These are phyloP conservation scores for Pseudochromis fuscus DNA, from an alignment of 2,797 vertebrate species.

Conservation along the genomic window DNA sequence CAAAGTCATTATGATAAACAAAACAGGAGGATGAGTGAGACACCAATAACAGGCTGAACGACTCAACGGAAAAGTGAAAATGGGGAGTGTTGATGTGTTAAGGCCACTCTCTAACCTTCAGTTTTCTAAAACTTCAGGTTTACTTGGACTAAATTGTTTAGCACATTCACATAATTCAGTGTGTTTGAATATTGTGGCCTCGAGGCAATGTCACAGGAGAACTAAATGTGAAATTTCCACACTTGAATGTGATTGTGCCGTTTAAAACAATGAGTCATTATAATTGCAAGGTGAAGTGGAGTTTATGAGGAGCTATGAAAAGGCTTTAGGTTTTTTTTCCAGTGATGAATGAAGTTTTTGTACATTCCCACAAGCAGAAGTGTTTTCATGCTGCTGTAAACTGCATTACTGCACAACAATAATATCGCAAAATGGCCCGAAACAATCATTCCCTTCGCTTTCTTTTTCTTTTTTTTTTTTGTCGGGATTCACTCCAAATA, in stretches of 20 bases:
- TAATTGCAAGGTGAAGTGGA: background rate
- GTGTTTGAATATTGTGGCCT: background rate
- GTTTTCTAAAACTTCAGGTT: conserved; percentile 4
- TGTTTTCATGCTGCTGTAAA: background rate
- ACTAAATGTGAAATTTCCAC: conserved; percentile 16
- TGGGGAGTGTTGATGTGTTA: no score
- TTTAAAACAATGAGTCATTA: conserved; percentile 5
- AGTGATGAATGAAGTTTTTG: conserved; percentile 4
- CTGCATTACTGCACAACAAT: conserved; percentile 1
- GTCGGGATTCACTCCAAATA: background rate
- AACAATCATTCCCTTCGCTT: background rate
- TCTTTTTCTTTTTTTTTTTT: background rate
- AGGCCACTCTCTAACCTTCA: background rate
- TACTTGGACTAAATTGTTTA: conserved; percentile 5
- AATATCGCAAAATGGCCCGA: background rate
- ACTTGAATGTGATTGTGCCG: conserved; percentile 1
- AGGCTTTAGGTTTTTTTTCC: no score
- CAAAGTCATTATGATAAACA: conserved; percentile 65
- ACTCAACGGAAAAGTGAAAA: rapidly evolving
- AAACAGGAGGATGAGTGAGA: conserved; percentile 30
- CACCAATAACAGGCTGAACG: background rate
- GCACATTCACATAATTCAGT: background rate
- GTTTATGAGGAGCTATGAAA: background rate
- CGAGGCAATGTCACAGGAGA: background rate
- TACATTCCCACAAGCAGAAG: background rate